phyloP scores from a whole-genome alignment of 2,113 vertebrate genomes.

The Pedionomus torquatus region DNA sequence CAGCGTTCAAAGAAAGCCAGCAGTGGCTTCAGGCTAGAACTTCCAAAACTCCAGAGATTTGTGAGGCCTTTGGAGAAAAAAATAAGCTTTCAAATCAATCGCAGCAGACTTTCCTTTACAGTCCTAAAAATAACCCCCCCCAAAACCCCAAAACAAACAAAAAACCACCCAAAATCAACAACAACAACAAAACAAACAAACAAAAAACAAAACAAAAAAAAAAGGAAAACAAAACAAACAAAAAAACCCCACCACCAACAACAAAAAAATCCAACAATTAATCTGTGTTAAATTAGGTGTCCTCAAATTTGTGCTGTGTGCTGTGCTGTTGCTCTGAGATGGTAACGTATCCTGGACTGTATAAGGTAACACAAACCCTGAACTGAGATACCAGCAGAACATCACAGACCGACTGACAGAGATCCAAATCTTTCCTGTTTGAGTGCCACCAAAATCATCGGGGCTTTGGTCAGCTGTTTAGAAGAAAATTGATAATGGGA shows the following conservation, averaged over 20 bases:
- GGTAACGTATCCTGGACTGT: rapidly evolving
- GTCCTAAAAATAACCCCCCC: neutral
- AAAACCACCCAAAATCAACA: too few species aligned
- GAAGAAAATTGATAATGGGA: neutral
- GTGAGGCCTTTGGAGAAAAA: neutral
- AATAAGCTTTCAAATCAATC: neutral
- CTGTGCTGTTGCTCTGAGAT: neutral
- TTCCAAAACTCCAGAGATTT: neutral
- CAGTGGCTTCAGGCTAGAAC: neutral
- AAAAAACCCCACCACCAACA: too few species aligned
- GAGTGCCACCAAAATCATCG: neutral
- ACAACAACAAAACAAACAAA: too few species aligned
- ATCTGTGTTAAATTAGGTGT: neutral
- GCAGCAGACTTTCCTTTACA: neutral
- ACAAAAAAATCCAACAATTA: neutral
- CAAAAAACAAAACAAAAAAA: too few species aligned
- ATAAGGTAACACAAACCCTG: neutral
- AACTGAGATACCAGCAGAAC: neutral
- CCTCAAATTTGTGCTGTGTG: neutral
- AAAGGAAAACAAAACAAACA: too few species aligned
- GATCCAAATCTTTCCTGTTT: neutral
- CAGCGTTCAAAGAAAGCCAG: neutral
- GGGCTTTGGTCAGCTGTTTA: neutral
- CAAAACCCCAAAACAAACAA: too few species aligned
- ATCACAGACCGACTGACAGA: neutral